Base-by-base conservation (phyloP, 1,140 invertebrate species). In the Drosophila ananassae region DNA sequence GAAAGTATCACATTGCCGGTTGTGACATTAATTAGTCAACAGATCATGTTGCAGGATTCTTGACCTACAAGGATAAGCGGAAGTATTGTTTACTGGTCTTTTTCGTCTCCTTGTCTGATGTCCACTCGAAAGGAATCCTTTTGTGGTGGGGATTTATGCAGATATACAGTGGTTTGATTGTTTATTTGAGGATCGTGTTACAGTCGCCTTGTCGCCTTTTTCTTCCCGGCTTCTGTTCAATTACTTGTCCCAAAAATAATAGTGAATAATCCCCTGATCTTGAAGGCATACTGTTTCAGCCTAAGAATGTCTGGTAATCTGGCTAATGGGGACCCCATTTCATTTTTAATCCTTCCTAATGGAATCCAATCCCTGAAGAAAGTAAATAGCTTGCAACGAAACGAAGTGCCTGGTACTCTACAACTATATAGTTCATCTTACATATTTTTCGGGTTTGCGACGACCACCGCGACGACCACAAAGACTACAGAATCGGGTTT, bases 1-100 rank as follows among this genome's bases (percentile, higher is more conserved):
- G 21, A 47, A 66, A 53, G 60, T 76, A 76, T 76, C 73, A 62
- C 53, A 56, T 76, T 76, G 73, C 73, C 8, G 46, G 53, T 48
- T 52, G 68, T 76, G 73, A 76, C 73, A 76, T 76, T 76, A 76
- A 76, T 76, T 76, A 76, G 73, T 53, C 51, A 76, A 76, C 56
- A 67, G 41, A 17, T 87, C 78, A 39, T 62, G 53, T 82, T 87
- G 39, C 82, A 73, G 44, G 67, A 10, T 51, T 71, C 64, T 71
- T 80, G 82, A 85, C 81, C 81, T 50, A 73, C 44, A 66, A 60
- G 68, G 56, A 52, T 46, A 56, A 56, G 55, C 80, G 81, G 81
- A 85, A 85, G 82, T 85, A 73, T 53, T 55, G 48, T 69, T 76
- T 67, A 64, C 63, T 46, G 44, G 7, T n/a, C 10, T 9, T 61